Conservation (phyloP, 2,888 invertebrate species). For the Cordylochernes scorpioides region DNA sequence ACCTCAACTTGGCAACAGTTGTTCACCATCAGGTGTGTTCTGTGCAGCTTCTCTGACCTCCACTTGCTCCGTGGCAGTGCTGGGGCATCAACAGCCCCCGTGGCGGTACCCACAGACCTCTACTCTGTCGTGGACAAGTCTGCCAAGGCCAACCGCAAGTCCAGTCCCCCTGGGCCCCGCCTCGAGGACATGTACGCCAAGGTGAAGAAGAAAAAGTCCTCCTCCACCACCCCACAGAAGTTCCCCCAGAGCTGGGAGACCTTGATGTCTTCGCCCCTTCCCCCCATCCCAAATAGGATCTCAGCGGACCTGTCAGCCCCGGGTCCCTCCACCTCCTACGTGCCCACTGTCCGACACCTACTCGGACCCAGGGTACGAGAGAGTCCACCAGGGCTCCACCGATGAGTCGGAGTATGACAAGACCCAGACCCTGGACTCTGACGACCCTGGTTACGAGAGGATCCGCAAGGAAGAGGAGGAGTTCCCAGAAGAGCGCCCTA, state of each 20-base stretch:
- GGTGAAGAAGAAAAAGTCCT: conserved; percentile 11
- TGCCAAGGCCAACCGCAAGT: conserved; percentile 7
- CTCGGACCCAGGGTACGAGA: conserved; percentile 12
- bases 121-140: conserved; percentile 10
- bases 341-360: no score
- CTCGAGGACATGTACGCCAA: conserved; percentile 13
- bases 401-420: no score
- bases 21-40: conserved; percentile 5
- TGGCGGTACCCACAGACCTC: conserved; percentile 4
- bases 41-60: no score
- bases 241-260: no score
- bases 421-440: conserved; percentile 7
- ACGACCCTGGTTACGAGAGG: conserved; percentile 12
- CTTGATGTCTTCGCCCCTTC: no score
- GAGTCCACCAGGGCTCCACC: conserved; percentile 5
- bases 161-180: conserved; percentile 6
- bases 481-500: neutral
- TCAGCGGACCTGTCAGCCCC: no score
- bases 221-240: no score
- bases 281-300: no score
- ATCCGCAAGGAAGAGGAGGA: conserved; percentile 6
- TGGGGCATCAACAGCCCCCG: no score
- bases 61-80: conserved; percentile 8
- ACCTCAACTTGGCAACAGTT: conserved; percentile 8
- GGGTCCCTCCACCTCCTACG: no score